Evolutionary conservation across 1,140 invertebrate species (phyloP), one percentile per base, ranked within the genome.

Genomic region (Drosophila suzukii): DNA sequence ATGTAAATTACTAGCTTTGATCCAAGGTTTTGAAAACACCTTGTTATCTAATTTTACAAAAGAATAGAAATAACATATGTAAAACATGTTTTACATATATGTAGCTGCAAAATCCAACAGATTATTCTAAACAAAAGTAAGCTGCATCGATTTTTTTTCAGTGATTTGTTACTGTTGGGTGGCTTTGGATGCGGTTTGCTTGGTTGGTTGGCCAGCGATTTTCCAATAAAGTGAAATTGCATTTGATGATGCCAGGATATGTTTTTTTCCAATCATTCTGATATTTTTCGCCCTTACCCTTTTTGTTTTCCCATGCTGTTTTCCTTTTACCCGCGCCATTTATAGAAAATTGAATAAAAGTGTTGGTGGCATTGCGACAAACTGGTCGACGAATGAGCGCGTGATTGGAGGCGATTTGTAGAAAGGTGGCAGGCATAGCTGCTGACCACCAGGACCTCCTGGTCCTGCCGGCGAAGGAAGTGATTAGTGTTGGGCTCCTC

Each of bases 271-370:
- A 74, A 78, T 67, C 80, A 73, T 60, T 77, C 47, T 70, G 77
- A 63, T 65, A 68, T 81, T 81, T 78, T 60, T 56, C 7, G 8
- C 27, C 43, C 24, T 13, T 30, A 13, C 36, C 20, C 27, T 12
- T 54, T 44, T 46, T 61, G 55, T 62, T 56, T 51, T 43, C 20
- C 43, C 58, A 66, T 50, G 60, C 20, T 70, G 43, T 62, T 68
- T 57, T 76, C 55, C 57, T 63, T 77, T 57, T 50, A 30, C 51
- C 38, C 46, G 57, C 61, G 61, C 70, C 84, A 71, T 84, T 88
- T 88, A 80, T 89, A 71, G 83, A 88, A 88, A 88, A 89, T 89
- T 88, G 80, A 88, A 88, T 88, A 83, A 88, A 88, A 89, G 72
- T 89, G 70, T 86, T 80, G 84, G 59, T 84, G 80, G 80, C 84